Conservation (phyloP, 1,140 invertebrate genomes). For the Maniola jurtina region DNA sequence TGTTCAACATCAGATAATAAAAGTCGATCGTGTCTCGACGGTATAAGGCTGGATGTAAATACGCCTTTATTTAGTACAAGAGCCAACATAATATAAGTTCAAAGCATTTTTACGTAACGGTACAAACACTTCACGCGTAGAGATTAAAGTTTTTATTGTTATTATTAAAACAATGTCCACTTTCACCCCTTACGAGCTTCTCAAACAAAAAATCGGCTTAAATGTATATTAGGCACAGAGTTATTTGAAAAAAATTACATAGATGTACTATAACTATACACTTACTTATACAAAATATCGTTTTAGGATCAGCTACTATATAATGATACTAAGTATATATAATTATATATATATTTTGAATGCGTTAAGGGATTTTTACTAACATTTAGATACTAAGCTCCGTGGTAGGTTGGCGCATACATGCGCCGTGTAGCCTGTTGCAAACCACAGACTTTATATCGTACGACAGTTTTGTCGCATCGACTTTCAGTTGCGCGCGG, state of each 20-base stretch:
- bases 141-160: constrained; percentile 31
- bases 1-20: background rate
- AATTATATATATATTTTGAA: constrained; percentile 75
- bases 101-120: constrained; percentile 40
- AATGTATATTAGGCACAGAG: constrained; percentile 76
- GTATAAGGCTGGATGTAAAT: background rate
- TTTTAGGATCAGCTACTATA: constrained; percentile 62
- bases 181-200: constrained; percentile 70
- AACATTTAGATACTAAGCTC: constrained; percentile 73
- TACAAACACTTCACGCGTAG: constrained; percentile 46
- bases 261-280: constrained; percentile 72
- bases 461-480: background rate
- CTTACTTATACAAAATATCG: constrained; percentile 63
- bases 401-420: constrained; percentile 44
- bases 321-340: constrained; percentile 46
- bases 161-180: constrained; percentile 50
- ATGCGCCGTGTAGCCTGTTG: background rate
- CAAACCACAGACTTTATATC: background rate
- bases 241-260: constrained; percentile 64
- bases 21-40: background rate
- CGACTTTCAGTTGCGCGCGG: constrained; percentile 27
- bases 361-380: constrained; percentile 78
- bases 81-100: constrained; percentile 18
- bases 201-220: constrained; percentile 65
- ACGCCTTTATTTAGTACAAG: constrained; percentile 55